Conservation (phyloP, 2,113 vertebrate genomes). For the Scytalopus superciliaris region DNA sequence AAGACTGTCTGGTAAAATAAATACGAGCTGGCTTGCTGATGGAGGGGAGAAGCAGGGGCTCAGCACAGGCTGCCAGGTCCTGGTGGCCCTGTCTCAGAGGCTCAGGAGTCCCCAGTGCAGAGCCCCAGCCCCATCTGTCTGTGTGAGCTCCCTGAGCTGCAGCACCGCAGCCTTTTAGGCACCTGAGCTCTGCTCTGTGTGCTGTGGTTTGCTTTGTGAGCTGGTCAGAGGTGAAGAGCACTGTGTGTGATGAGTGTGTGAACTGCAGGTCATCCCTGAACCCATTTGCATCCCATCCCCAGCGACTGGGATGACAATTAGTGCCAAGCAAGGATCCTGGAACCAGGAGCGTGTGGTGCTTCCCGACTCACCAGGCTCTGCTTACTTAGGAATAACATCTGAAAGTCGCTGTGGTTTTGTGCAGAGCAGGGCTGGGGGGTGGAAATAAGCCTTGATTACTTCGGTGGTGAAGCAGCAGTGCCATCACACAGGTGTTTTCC, state of each 20-base stretch:
- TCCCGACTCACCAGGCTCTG: not conserved
- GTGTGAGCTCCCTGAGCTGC: not conserved
- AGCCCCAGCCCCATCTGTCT: not conserved
- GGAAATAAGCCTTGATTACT: not conserved
- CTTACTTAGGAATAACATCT: not conserved
- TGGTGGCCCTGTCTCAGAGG: not conserved
- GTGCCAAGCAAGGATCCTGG: not conserved
- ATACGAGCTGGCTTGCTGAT: not conserved
- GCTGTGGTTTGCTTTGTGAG: not conserved
- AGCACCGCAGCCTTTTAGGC: not conserved
- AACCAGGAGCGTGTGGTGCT: not conserved
- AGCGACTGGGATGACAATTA: not conserved
- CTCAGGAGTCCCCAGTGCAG: not conserved
- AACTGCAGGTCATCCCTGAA: not conserved
- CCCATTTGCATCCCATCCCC: not conserved
- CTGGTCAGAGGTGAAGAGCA: not conserved
- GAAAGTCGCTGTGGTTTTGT: not conserved
- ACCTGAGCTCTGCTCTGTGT: not conserved
- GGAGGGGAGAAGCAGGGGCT: not conserved
- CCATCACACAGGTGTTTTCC: not conserved
- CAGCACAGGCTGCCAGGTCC: not conserved
- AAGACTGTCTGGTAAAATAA: not conserved
- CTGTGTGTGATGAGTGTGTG: not conserved
- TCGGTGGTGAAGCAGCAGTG: not conserved
- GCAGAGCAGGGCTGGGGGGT: not conserved